Base-by-base conservation (phyloP, 2,113 vertebrate species). In the Chiloscyllium plagiosum region DNA sequence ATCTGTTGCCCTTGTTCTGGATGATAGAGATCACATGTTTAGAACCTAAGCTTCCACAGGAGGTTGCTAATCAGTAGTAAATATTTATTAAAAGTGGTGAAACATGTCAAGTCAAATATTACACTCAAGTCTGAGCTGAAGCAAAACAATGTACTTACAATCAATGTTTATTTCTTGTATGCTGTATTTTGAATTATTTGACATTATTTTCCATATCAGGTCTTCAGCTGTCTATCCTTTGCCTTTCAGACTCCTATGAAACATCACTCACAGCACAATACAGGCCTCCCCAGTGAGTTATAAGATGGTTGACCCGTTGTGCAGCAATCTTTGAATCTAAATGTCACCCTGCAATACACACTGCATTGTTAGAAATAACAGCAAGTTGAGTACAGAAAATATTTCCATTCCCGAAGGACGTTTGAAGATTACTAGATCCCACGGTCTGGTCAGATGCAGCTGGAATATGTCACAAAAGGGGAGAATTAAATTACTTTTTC, bases 401-500 rank as follows among this genome's bases (percentile, higher is more conserved):
- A 37, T 70, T 94, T 94, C 42, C 42, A 29, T 33, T 95, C 68
- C 42, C n/a, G 68, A 95, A 95, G 66, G 69, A 66, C 0, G 47
- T 95, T 72, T 72, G 26, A 50, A 95, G 94, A 72, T 95, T 70
- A 50, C 69, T 24, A 24, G 24, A 68, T 93, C 37, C 93, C 93
- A 72, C 10, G 47, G 20, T 94, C 37, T 70, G n/a, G 61, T 19
- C 5, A 94, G 92, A 42, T 94, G 7, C 92, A 68, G 37, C 50
- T 61, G 87, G 56, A 33, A 92, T 33, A 66, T 93, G 61, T 66
- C 61, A 68, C 8, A 33, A 68, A 68, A n/a, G 61, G 29, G 13
- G 26, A 90, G 1, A 37, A 66, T 37, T 0, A 93, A 93, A 93
- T 93, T 93, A 93, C 33, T 68, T 93, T 66, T 65, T 37, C 61